Percentiles rank a stretch among this genome's conserved stretches.
Conservation (phyloP, 2,797 vertebrate genomes). For the Channa striata region DNA sequence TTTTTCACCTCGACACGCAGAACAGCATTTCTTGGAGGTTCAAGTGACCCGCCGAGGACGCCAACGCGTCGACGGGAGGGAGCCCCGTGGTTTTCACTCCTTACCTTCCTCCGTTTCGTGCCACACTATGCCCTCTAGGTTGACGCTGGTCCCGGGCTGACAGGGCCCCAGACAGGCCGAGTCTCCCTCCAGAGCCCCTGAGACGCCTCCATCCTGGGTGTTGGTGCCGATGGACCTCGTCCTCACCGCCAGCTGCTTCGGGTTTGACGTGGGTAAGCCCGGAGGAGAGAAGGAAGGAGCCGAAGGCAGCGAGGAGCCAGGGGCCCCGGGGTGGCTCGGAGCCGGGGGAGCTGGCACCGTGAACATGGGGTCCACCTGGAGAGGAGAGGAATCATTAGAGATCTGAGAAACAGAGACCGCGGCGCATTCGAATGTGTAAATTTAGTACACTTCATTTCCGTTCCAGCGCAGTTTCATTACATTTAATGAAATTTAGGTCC, state of each 20-base stretch:
- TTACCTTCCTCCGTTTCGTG: constrained; percentile 99
- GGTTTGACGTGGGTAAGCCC: constrained; percentile 88
- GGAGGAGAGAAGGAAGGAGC: constrained; percentile 76
- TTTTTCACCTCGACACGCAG: not conserved
- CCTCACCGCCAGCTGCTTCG: constrained; percentile 91
- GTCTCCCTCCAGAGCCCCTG: constrained; percentile 87
- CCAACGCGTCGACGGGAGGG: too few species aligned
- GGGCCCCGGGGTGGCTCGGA: constrained; percentile 85
- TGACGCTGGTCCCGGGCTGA: constrained; percentile 97
- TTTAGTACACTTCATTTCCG: not conserved
- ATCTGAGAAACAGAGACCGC: not conserved
- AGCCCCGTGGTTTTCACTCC: constrained; percentile 4
- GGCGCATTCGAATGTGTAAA: not conserved
- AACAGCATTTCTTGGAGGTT: too few species aligned
- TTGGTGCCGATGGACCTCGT: constrained; percentile 97
- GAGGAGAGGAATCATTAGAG: not conserved
- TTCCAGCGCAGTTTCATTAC: not conserved
- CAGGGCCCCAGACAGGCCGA: constrained; percentile 94
- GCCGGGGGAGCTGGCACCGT: constrained; percentile 90
- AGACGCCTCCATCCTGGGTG: constrained; percentile 87
- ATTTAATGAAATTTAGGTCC: not conserved
- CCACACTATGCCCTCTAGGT: constrained; percentile 99
- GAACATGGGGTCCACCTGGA: constrained; percentile 94
- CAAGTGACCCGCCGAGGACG: too few species aligned
- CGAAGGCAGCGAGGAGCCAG: constrained; percentile 74